phyloP scores from a whole-genome alignment of 1,140 invertebrate genomes.

The Manduca sexta region DNA sequence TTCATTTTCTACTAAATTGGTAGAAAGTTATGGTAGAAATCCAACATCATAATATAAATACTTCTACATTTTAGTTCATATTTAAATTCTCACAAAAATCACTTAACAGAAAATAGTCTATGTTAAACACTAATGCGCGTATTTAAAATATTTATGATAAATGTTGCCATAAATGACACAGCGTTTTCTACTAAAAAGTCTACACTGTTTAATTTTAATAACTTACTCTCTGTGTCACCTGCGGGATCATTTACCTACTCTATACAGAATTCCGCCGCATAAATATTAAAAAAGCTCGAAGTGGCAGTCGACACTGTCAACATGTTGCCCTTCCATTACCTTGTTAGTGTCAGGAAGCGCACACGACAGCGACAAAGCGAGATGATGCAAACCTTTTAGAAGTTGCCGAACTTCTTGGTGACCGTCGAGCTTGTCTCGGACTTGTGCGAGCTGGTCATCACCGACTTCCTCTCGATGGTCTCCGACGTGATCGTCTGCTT shows the following conservation, averaged over 20 bases:
- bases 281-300: no score
- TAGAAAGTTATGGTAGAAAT: no score
- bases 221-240: no score
- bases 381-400: slow-evolving; percentile 38
- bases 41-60: not conserved
- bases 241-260: no score
- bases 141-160: slow-evolving; percentile 7
- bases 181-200: slow-evolving; percentile 2
- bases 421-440: slow-evolving; percentile 67
- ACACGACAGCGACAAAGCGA: not conserved
- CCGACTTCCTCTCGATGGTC: slow-evolving; percentile 65
- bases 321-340: not conserved
- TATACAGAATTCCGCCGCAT: no score
- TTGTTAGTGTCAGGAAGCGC: not conserved
- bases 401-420: slow-evolving; percentile 72
- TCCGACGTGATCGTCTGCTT: slow-evolving; percentile 70
- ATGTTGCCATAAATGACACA: no score
- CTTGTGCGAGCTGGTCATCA: slow-evolving; percentile 71
- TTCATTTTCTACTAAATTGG: no score
- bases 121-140: slow-evolving; percentile 1
- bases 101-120: slow-evolving; percentile 1
- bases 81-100: slow-evolving; percentile 4
- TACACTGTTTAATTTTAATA: not conserved
- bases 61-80: not conserved
- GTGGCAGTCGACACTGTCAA: not conserved